Base-by-base conservation (phyloP, 2,888 invertebrate species). In the Volucella bombylans region DNA sequence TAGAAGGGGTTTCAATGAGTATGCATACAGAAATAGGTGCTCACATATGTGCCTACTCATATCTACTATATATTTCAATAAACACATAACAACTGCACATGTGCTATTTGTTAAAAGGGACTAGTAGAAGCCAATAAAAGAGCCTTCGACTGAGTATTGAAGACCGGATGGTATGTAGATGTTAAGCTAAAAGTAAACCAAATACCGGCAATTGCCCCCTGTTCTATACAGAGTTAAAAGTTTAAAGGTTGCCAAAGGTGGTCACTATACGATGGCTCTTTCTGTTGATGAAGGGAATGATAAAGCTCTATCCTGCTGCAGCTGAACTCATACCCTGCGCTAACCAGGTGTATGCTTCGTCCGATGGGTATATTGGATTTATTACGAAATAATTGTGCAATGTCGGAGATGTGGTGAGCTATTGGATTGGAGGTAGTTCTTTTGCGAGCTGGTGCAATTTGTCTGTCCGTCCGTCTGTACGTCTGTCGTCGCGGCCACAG, bases 121-220 rank as follows among this genome's bases (percentile, higher is more conserved):
- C 69, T 23, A 15, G 45, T 50, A 43, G 45, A 64, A 69, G 55
- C 54, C 65, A 67, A 72, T 78, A 55, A 55, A 64, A 41, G 39
- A 47, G 55, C 61, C 54, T 71, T 71, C 57, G 69, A 78, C 14
- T 49, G 55, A 31, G 62, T 59, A 15, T 18, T 14, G 43, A 45
- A 31, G 6, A 6, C 31, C 2, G 59, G 64, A 45, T 65, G 57
- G 72, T 67, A 38, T 52, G 39, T 43, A 43, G n/a, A 41, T 61
- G 67, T 12, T 49, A 68, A 52, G 59, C 65, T 79, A 54, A 67
- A 72, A 79, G 79, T 79, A 79, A 72, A 78, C 69, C 79, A 65
- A 79, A 79, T 79, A 52, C 79, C 50, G 64, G 23, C 68, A 45
- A 41, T 15, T 45, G 31, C 6, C 41, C 8, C 39, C n/a, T n/a